phyloP scores from a whole-genome alignment of 2,797 vertebrate genomes.

The Periophthalmus magnuspinnatus region DNA sequence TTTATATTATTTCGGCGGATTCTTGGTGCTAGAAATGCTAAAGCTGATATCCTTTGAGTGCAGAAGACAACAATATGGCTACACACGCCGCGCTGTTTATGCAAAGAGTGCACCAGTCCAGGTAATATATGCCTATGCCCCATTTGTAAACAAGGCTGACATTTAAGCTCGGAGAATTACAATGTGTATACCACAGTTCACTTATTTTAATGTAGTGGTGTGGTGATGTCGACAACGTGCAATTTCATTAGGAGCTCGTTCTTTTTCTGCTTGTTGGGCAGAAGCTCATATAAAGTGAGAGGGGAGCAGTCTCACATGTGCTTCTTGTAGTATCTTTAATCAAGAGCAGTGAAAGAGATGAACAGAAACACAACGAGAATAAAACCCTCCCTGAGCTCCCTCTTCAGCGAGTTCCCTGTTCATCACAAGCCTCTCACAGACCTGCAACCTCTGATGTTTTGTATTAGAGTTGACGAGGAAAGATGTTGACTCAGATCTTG shows the following conservation, averaged over 20 bases:
- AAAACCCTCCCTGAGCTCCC: conserved; percentile 41
- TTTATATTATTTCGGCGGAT: conserved; percentile 35
- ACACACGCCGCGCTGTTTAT: conserved; percentile 27
- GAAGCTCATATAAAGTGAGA: conserved; percentile 38
- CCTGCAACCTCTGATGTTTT: conserved; percentile 67
- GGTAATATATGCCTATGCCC: conserved; percentile 42
- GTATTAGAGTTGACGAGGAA: conserved; percentile 54
- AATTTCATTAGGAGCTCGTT: conserved; percentile 49
- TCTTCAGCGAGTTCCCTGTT: conserved; percentile 55
- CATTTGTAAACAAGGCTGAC: conserved; percentile 72
- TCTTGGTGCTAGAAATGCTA: conserved; percentile 28
- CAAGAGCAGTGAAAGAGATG: conserved; percentile 55
- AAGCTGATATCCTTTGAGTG: conserved; percentile 36
- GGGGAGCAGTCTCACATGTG: conserved; percentile 28
- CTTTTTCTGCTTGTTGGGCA: conserved; percentile 21
- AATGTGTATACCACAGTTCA: conserved; percentile 41
- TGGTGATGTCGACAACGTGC: conserved; percentile 36
- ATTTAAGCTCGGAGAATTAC: conserved; percentile 62
- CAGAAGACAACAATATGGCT: conserved; percentile 17
- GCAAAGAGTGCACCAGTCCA: conserved; percentile 20
- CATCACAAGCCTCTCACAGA: conserved; percentile 59
- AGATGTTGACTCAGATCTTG: conserved; percentile 66
- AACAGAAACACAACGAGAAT: conserved; percentile 53
- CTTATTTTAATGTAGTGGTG: conserved; percentile 50
- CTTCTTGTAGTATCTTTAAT: conserved; percentile 61